These are phyloP conservation scores for Caenorhabditis imperialis DNA, from an alignment of 2,888 invertebrate genomes.

Conservation along the genomic window DNA sequence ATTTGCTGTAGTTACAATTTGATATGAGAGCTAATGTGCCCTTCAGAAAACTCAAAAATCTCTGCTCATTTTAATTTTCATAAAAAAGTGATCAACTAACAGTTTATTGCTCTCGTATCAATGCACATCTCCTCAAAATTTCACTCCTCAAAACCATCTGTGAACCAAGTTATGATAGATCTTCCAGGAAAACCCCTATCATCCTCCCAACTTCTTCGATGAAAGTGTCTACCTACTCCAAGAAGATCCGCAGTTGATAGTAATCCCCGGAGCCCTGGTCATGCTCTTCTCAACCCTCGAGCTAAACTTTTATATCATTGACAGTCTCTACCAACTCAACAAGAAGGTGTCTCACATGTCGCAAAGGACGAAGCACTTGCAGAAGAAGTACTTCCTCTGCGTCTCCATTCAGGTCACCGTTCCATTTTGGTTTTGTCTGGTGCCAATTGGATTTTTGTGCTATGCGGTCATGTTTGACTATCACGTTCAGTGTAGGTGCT, in stretches of 20 bases:
- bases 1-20: too few relatives aligned
- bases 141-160: too few relatives aligned
- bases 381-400: slow-evolving; percentile 30
- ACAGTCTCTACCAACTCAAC: slow-evolving; percentile 27
- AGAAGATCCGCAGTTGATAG: slow-evolving; percentile 17
- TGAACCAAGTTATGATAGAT: too few relatives aligned
- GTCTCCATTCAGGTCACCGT: slow-evolving; percentile 30
- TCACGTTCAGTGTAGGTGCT: slow-evolving; percentile 25
- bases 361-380: slow-evolving; percentile 17
- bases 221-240: slow-evolving; percentile 26
- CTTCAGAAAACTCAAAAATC: too few relatives aligned
- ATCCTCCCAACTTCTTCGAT: slow-evolving; percentile 34
- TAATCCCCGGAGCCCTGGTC: slow-evolving; percentile 20
- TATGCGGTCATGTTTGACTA: slow-evolving; percentile 26
- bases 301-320: slow-evolving; percentile 24
- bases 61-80: too few relatives aligned
- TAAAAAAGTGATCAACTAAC: too few relatives aligned
- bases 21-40: background rate
- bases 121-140: too few relatives aligned
- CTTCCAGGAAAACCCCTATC: slow-evolving; percentile 18
- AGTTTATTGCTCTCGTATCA: too few relatives aligned
- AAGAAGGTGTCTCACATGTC: slow-evolving; percentile 33
- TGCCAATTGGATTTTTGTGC: slow-evolving; percentile 28
- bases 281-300: slow-evolving; percentile 14
- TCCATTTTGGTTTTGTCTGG: slow-evolving; percentile 22